Conservation (phyloP, 2,797 vertebrate species). For the Sebastolobus alascanus region DNA sequence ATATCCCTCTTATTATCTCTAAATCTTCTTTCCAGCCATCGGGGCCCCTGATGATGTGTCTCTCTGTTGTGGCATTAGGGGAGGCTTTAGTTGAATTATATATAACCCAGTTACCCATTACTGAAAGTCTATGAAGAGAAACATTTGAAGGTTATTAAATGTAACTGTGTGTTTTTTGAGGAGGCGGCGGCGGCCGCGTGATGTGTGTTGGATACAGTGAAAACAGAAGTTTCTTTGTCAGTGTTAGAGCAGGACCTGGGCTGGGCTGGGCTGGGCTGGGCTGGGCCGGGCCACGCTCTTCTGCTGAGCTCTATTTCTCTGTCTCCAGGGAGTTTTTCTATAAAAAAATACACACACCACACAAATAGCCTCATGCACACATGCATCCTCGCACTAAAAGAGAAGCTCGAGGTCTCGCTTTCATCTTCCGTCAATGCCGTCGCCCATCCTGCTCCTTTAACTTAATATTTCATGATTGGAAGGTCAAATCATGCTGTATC, state of each 20-base stretch:
- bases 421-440: slow-evolving; percentile 7
- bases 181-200: slow-evolving; percentile 50
- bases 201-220: slow-evolving; percentile 75
- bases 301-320: slow-evolving; percentile 50
- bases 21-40: slow-evolving; percentile 65
- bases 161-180: slow-evolving; percentile 50
- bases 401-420: slow-evolving; percentile 14
- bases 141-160: slow-evolving; percentile 59
- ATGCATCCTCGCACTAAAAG: slow-evolving; percentile 6
- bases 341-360: slow-evolving; percentile 45
- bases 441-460: not conserved
- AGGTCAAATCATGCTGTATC: slow-evolving; percentile 16
- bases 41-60: slow-evolving; percentile 42
- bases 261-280: not conserved
- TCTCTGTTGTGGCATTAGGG: slow-evolving; percentile 49
- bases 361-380: slow-evolving; percentile 40
- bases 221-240: slow-evolving; percentile 85
- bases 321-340: slow-evolving; percentile 67
- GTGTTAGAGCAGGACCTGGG: slow-evolving; percentile 46
- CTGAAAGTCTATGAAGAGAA: slow-evolving; percentile 35
- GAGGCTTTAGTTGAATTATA: slow-evolving; percentile 49
- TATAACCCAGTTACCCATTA: slow-evolving; percentile 42
- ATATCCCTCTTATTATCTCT: slow-evolving; percentile 65
- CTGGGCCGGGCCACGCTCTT: not conserved
- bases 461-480: slow-evolving; percentile 3